Conservation (phyloP, 2,113 vertebrate genomes). For the Holacanthus passer region DNA sequence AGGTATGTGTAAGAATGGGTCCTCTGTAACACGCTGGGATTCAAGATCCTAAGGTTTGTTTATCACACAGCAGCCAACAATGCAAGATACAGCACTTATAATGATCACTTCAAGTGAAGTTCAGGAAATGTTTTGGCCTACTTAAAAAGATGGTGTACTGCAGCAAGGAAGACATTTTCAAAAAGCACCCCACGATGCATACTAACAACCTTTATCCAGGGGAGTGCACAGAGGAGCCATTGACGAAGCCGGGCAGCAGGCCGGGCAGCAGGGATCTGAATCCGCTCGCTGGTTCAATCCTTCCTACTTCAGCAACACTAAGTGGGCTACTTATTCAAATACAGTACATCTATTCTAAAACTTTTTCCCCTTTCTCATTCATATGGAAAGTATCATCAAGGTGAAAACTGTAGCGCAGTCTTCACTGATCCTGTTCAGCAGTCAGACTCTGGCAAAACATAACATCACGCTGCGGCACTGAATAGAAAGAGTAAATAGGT, state of each 20-base stretch:
- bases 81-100: constrained; percentile 3
- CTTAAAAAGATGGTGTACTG: constrained; percentile 18
- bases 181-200: constrained; percentile 58
- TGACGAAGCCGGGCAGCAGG: constrained; percentile 58
- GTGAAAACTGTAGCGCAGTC: constrained; percentile 3
- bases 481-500: neutral
- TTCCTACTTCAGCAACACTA: constrained; percentile 13
- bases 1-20: neutral
- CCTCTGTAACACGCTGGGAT: neutral
- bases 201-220: constrained; percentile 62
- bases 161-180: constrained; percentile 15
- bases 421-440: neutral
- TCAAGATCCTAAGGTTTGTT: constrained; percentile 8
- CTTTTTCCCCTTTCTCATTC: neutral
- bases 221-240: constrained; percentile 69
- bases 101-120: constrained; percentile 5
- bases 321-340: constrained; percentile 24
- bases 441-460: neutral
- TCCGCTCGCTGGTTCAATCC: constrained; percentile 35
- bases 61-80: constrained; percentile 17
- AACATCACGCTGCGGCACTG: neutral
- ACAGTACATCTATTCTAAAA: constrained; percentile 1
- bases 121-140: constrained; percentile 8
- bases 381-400: constrained; percentile 12
- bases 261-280: constrained; percentile 43